Conservation (phyloP, 2,113 vertebrate genomes). For the Anarrhichthys ocellatus region DNA sequence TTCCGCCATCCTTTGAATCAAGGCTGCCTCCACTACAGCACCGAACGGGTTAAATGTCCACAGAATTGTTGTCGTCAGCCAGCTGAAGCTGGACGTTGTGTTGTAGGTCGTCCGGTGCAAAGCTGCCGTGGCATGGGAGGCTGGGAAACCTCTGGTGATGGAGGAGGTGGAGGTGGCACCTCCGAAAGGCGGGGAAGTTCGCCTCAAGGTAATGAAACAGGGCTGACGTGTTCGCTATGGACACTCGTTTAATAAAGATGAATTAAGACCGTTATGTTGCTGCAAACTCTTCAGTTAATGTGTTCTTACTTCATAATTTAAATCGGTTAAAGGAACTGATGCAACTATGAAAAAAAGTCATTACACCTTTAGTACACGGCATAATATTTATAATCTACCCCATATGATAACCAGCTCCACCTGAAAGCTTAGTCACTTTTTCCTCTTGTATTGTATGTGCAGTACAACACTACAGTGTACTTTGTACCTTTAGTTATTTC, state of each 20-base stretch:
- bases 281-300: neutral
- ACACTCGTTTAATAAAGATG: neutral
- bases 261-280: neutral
- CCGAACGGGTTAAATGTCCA: neutral
- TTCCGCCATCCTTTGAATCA: neutral
- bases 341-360: neutral
- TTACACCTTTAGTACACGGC: neutral
- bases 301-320: neutral
- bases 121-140: slow-evolving; percentile 84
- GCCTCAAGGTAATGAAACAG: slow-evolving; percentile 77
- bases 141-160: slow-evolving; percentile 78
- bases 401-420: neutral
- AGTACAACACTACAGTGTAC: neutral
- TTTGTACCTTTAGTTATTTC: slow-evolving; percentile 6
- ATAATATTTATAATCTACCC: neutral
- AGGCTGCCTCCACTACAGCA: neutral
- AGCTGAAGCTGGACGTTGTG: neutral
- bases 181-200: slow-evolving; percentile 81
- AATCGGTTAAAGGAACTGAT: neutral
- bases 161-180: slow-evolving; percentile 85
- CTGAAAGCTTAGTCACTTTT: neutral
- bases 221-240: neutral
- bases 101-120: slow-evolving; percentile 83
- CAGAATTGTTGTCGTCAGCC: neutral
- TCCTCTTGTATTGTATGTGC: neutral